phyloP scores from a whole-genome alignment of 2,797 vertebrate genomes.

The Manis pentadactyla region DNA sequence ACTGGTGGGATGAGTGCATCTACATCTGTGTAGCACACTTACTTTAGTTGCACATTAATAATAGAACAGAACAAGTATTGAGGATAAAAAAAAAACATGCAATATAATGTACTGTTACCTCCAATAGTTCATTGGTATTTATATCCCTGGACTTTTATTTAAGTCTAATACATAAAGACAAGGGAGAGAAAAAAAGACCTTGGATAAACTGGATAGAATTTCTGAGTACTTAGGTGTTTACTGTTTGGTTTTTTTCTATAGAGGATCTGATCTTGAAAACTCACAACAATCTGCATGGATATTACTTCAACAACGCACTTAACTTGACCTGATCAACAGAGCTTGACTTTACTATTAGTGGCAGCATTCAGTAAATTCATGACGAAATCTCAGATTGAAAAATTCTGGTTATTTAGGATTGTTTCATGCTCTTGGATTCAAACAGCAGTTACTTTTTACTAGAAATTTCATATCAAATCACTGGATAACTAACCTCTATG shows the following conservation, averaged over 20 bases:
- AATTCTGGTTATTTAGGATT: constrained; percentile 76
- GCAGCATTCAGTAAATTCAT: constrained; percentile 74
- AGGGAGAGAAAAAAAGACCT: constrained; percentile 29
- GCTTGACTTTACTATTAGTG: constrained; percentile 67
- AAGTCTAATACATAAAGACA: neutral
- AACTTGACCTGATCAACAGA: neutral
- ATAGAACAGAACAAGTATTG: neutral
- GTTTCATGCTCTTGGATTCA: constrained; percentile 77
- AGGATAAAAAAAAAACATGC: neutral
- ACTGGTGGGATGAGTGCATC: too few species aligned
- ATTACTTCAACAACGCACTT: constrained; percentile 60
- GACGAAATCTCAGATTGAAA: constrained; percentile 48
- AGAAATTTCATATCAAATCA: constrained; percentile 53
- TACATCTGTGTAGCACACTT: neutral
- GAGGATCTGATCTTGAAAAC: constrained; percentile 54
- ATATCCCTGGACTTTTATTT: neutral
- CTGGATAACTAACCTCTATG: constrained; percentile 69
- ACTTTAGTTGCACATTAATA: neutral
- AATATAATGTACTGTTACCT: neutral
- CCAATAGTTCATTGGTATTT: neutral
- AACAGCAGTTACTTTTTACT: constrained; percentile 72
- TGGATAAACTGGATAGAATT: neutral
- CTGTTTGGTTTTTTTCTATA: neutral
- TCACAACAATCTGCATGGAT: constrained; percentile 57
- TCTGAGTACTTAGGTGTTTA: neutral